Base-by-base conservation (phyloP, 1,140 invertebrate species). In the Rhagoletis zephyria region DNA sequence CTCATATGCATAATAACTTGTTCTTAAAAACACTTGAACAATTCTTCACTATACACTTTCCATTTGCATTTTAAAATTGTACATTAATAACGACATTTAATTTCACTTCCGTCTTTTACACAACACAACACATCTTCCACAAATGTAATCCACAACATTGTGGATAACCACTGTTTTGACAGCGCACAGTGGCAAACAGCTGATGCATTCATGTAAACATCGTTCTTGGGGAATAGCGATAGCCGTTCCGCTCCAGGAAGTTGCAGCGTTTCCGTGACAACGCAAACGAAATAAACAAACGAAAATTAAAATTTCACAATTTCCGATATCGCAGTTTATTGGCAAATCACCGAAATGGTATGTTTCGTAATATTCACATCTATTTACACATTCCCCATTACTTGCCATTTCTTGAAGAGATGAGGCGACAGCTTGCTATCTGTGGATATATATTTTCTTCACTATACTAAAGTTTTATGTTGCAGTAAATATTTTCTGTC, bases 301-400 rank as follows among this genome's bases (percentile, higher is more conserved):
- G 9, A 81, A 42, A 4, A 30, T 81, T 81, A 81, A 81, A 81
- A 56, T 81, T 81, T 81, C 74, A 81, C 74, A 81, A 81, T 81
- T 59, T 12, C 19, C 74, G 56, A 30, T 81, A 56, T 81, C 16
- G 74, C 16, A 12, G n/a, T 56, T 56, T 56, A 56, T 42, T 56
- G 48, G 1, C 6, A 81, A 81, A 30, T 19, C 45, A 19, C 45
- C 16, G n/a, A 40, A 6, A 5, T 81, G 74, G 74, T 81, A 81
- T 56, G 74, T 56, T 56, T 42, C 51, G 30, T 40, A 81, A 81
- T 81, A 56, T 56, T 56, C 67, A 48, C 67, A 48, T 4, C 45
- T 56, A 59, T 81, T 9, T 19, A 30, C 9, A 81, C 6, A 81
- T 10, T 19, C 2, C 10, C n/a, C 12, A 59, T 1, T 56, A 51